Base-by-base conservation (phyloP, 2,888 invertebrate species). In the Eugnorisma glareosa region DNA sequence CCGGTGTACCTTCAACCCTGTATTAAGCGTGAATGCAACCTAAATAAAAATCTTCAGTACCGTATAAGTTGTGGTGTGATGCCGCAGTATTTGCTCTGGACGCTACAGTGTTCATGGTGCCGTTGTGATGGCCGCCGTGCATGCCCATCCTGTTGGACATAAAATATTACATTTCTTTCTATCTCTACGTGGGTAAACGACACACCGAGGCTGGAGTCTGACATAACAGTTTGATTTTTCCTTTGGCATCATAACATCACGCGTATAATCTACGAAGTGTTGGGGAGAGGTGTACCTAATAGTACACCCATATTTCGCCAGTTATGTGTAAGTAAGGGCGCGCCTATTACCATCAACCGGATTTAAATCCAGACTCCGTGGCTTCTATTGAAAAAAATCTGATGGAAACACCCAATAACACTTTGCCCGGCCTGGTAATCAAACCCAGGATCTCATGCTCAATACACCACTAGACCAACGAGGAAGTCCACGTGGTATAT, bases 61-160 rank as follows among this genome's bases (percentile, higher is more conserved):
- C 96, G 77, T 96, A 97, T 71, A 96, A 79, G 48, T 96, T 94
- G 67, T 95, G 96, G 63, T 96, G 95, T 0, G 96, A 95, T 0
- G 93, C 93, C 0, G 94, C 89, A 0, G 95, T 94, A 81, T 96
- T 95, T 0, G 91, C 94, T 40, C 97, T 88, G 0, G 97, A 95
- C 0, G 93, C 91, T 0, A 95, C 91, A 0, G 96, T 96, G 83
- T 94, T 96, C 59, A 96, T 61, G 0, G 96, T 95, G 0, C 95
- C 95, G 5, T 91, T 92, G 87, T 95, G 94, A 72, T 93, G 94
- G 0, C 91, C 92, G 51, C 91, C 92, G 40, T 95, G 95, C n/a
- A 97, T 90, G 35, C 97, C 97, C 91, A 97, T 92, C 63, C 81
- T 86, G 4, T 6, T 10, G 7, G 28, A 64, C n/a, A 40, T 6